Evolutionary conservation across 2,113 vertebrate genomes (phyloP).

Genomic region (Dipodomys spectabilis): DNA sequence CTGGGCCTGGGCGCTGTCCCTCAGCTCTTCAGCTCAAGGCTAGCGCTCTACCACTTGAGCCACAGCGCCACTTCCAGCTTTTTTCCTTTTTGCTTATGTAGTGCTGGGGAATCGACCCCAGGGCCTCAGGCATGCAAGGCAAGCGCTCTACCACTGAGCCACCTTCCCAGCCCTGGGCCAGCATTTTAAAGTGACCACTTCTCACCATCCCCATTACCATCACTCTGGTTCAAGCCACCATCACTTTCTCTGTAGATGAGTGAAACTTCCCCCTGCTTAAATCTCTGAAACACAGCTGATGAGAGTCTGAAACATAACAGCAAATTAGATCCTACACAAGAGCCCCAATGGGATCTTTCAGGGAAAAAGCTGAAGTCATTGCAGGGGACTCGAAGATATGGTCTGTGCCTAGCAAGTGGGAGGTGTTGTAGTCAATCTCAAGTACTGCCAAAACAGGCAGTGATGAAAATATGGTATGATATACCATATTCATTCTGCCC

Average conservation of each 20-base stretch:
- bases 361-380: neutral
- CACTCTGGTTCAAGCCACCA: neutral
- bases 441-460: too few species aligned
- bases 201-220: neutral
- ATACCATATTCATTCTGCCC: neutral
- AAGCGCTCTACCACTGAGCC: too few species aligned
- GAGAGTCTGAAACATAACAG: neutral
- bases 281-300: neutral
- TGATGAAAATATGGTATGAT: neutral
- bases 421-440: too few species aligned
- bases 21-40: too few species aligned
- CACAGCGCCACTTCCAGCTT: too few species aligned
- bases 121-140: too few species aligned
- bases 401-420: too few species aligned
- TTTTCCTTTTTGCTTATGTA: too few species aligned
- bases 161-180: too few species aligned
- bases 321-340: neutral
- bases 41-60: too few species aligned
- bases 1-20: too few species aligned
- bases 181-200: slow-evolving; percentile 1
- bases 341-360: neutral
- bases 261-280: neutral
- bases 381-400: neutral
- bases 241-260: neutral
- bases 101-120: too few species aligned